phyloP scores from a whole-genome alignment of 2,113 vertebrate species.

The Rhizomys pruinosus region DNA sequence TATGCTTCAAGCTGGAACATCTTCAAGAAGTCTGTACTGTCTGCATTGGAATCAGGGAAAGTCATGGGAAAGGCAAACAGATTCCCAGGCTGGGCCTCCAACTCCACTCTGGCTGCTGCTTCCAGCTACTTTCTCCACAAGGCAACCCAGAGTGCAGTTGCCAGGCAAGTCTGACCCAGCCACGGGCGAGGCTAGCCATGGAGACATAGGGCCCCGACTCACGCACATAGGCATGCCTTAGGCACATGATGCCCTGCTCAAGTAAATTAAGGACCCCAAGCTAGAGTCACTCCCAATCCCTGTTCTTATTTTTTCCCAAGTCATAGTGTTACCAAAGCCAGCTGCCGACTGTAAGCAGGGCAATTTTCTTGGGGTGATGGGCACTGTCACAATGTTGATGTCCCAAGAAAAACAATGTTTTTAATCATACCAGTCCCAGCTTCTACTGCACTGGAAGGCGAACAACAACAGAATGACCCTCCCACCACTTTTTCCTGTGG shows the following conservation, averaged over 20 bases:
- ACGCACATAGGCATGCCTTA: background rate
- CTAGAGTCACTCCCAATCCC: too few relatives aligned
- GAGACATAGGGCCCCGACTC: background rate
- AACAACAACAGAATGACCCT: background rate
- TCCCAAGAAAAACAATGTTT: background rate
- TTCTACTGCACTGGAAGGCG: background rate
- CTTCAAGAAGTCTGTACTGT: conserved; percentile 33
- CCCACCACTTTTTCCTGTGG: rapidly evolving
- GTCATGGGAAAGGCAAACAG: conserved; percentile 62
- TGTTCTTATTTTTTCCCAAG: background rate
- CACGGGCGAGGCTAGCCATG: background rate
- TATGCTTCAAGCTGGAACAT: background rate
- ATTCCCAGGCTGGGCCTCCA: background rate
- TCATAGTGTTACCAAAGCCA: background rate
- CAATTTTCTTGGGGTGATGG: background rate
- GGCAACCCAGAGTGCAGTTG: background rate
- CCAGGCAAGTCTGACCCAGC: background rate
- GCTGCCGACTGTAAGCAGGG: background rate
- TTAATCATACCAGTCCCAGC: background rate
- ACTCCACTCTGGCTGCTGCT: background rate
- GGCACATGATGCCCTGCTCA: too few relatives aligned
- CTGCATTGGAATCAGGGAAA: conserved; percentile 24
- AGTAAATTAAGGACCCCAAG: background rate
- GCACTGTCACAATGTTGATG: background rate
- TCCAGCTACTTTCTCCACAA: background rate